Base-by-base conservation (phyloP, 2,113 vertebrate genomes). In the Cyanoliseus patagonus region DNA sequence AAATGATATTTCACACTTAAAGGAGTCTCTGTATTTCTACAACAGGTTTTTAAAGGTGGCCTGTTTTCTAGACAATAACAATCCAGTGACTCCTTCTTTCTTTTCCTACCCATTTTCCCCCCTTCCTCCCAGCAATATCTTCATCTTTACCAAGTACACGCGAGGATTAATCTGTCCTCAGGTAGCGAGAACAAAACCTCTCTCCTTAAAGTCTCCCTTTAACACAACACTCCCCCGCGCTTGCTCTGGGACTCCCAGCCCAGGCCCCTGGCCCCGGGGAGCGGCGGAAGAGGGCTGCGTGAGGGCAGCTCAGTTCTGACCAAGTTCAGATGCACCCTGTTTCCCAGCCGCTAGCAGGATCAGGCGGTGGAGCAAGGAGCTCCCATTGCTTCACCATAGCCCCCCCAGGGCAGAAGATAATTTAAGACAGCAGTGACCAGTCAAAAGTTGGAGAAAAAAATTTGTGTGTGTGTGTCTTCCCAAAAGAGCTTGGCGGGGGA, bases 1-100 rank as follows among this genome's bases (percentile, higher is more conserved):
- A 99, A 99, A 99, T 99, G 96, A 99, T 99, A 99, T 99, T 99
- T 99, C 98, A 98, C 99, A 99, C 98, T 98, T 98, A 98, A 98
- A 98, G 95, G 98, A 98, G 97, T 97, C 98, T 98, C 90, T 97
- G 96, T 96, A 98, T 98, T 97, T 97, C 95, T 97, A 97, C 86
- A 98, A 97, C 97, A 98, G 96, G 93, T 97, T 97, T 97, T 93
- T 92, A 92, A 97, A 97, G 91, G 96, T 97, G 83, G 80, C 55
- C 94, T 89, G 74, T 91, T 97, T 97, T 95, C 93, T 79, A 89
- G 87, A 93, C 69, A 94, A 96, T 96, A 96, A 90, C 90, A 96
- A 96, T 80, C 61, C 80, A 91, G 62, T 91, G 81, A 95, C 57
- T 94, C 76, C 61, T 83, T 28, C 80, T 82, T 97, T 63, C 37